Base-by-base conservation (phyloP, 1,140 invertebrate species). In the Drosophila repletoides region DNA sequence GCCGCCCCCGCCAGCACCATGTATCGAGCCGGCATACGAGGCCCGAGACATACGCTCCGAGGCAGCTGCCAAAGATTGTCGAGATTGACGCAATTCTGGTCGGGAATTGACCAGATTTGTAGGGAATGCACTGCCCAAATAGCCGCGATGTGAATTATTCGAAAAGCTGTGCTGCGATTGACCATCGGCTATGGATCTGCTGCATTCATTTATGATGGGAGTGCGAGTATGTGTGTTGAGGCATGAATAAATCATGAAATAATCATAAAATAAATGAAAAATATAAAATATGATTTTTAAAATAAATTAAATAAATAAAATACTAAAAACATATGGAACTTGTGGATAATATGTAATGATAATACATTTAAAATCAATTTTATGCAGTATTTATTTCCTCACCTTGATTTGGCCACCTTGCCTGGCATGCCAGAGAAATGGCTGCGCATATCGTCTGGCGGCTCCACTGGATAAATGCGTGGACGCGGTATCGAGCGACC, bases 111-210 rank as follows among this genome's bases (percentile, higher is more conserved):
- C 93, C 71, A 96, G 92, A 89, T 95, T 95, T 52, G 93, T 93
- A 10, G 94, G 93, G 72, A 95, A 94, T 52, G 93, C 93, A 40
- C 92, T 92, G 45, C 92, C 91, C 76, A 95, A 93, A 88, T 95
- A 96, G 49, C 92, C 92, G 56, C 94, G 91, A 53, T 92, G 94
- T 17, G 95, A 96, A 75, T 96, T 94, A 69, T 95, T 95, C 12
- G 95, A 95, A 84, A 96, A 96, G 76, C 95, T 96, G 75, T 96
- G 94, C 86, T 96, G 95, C 17, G 95, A 96, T 88, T 96, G 95
- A 45, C 95, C 95, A 89, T 97, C 95, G 26, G 95, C 95, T 52
- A 96, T 92, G 29, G 95, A 96, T 61, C 89, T 86, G 36, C 22
- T 76, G 24, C 52, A 22, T 33, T 38, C 49, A 33, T 34, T 12